Evolutionary conservation across 2,113 vertebrate genomes (phyloP).

Genomic region (Macrotis lagotis): DNA sequence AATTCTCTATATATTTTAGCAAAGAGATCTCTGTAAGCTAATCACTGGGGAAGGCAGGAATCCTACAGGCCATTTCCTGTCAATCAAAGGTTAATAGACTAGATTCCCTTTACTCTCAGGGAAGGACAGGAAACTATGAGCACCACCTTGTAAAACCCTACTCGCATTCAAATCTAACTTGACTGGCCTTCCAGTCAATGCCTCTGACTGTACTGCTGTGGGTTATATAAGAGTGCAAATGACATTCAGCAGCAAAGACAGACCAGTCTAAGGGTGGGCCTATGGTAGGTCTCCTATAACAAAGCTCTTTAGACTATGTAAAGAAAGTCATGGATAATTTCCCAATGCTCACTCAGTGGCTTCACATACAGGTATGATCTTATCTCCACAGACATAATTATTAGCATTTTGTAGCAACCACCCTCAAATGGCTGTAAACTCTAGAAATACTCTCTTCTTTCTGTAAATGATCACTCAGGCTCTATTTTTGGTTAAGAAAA

Average conservation of each 20-base stretch:
- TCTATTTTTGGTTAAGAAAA: background rate
- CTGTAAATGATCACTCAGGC: background rate
- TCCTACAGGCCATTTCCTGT: background rate
- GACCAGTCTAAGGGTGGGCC: constrained; percentile 2
- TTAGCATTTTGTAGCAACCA: background rate
- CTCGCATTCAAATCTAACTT: constrained; percentile 20
- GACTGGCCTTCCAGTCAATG: background rate
- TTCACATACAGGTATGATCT: background rate
- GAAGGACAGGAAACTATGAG: constrained; percentile 28
- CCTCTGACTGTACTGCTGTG: background rate
- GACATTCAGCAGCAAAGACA: constrained; percentile 7
- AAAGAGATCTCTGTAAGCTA: background rate
- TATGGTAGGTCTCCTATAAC: constrained; percentile 11
- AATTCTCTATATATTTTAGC: no score
- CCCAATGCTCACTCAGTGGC: background rate
- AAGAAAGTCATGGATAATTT: constrained; percentile 34
- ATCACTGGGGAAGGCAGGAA: background rate
- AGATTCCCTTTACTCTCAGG: background rate
- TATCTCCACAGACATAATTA: background rate
- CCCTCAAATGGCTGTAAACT: background rate
- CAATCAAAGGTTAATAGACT: background rate
- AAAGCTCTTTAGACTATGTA: background rate
- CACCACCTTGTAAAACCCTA: constrained; percentile 8
- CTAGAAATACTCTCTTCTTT: background rate
- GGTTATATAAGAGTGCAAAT: background rate